Evolutionary conservation across 2,888 invertebrate genomes (phyloP).

Genomic region (Congeria kusceri): DNA sequence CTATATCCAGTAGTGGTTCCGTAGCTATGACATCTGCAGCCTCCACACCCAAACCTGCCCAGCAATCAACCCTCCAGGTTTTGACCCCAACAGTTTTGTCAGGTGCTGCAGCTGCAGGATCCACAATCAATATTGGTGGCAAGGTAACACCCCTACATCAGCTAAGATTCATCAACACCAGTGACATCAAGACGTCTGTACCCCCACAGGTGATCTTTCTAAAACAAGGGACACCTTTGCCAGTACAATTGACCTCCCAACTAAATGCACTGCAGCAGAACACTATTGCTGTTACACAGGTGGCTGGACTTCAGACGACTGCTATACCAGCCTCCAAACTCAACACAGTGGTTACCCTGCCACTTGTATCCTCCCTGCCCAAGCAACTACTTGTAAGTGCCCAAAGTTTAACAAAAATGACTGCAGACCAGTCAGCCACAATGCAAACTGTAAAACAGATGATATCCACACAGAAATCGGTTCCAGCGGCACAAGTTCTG

Average conservation of each 20-base stretch:
- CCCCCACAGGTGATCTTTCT: slow-evolving; percentile 1
- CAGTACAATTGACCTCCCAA: not conserved
- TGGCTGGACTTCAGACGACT: not conserved
- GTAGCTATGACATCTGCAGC: not conserved
- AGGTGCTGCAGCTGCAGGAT: not conserved
- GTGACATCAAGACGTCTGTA: not conserved
- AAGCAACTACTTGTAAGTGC: no score
- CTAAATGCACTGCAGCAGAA: not conserved
- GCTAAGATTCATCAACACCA: not conserved
- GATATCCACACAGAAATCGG: not conserved
- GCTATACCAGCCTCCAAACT: not conserved
- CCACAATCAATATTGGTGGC: not conserved
- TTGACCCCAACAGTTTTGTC: not conserved
- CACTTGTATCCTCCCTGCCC: not conserved
- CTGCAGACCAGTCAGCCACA: no score
- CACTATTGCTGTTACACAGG: not conserved
- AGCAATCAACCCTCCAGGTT: not conserved
- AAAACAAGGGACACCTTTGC: not conserved
- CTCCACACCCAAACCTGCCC: not conserved
- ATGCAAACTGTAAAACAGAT: not conserved
- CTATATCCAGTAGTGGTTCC: not conserved
- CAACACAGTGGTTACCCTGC: not conserved
- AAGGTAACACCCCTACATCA: not conserved
- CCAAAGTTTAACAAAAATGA: no score
- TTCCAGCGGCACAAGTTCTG: not conserved